Conservation (phyloP, 2,113 vertebrate genomes). For the Thomomys bottae region DNA sequence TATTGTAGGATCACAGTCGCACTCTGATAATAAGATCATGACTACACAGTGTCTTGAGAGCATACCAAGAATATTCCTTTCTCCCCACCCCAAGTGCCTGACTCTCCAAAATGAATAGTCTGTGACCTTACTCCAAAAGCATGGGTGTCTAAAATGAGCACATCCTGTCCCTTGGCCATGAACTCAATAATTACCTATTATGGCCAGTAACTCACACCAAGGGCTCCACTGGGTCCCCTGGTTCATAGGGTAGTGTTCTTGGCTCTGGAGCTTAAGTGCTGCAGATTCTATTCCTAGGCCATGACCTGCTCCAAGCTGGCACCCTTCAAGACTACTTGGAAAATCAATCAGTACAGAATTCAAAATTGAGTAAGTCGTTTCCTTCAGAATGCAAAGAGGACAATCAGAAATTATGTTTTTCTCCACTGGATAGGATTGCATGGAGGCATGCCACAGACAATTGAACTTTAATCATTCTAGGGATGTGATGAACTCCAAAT, state of each 20-base stretch:
- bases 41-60: not conserved
- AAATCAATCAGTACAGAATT: not conserved
- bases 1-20: not conserved
- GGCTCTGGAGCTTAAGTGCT: not conserved
- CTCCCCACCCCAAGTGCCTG: not conserved
- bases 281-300: not conserved
- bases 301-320: not conserved
- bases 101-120: not conserved
- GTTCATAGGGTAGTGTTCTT: not conserved
- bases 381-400: not conserved
- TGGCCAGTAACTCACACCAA: not conserved
- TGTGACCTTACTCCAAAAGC: not conserved
- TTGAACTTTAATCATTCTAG: not conserved
- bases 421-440: not conserved
- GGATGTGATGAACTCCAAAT: fast-evolving
- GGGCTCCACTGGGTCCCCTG: not conserved
- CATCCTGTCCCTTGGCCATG: not conserved
- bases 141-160: not conserved
- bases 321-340: not conserved
- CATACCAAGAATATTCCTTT: not conserved
- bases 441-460: not conserved
- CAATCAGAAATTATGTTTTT: not conserved
- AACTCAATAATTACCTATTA: not conserved
- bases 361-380: not conserved
- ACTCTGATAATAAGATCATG: not conserved